Conservation (phyloP, 2,888 invertebrate species). For the Ophonus ardosiacus region DNA sequence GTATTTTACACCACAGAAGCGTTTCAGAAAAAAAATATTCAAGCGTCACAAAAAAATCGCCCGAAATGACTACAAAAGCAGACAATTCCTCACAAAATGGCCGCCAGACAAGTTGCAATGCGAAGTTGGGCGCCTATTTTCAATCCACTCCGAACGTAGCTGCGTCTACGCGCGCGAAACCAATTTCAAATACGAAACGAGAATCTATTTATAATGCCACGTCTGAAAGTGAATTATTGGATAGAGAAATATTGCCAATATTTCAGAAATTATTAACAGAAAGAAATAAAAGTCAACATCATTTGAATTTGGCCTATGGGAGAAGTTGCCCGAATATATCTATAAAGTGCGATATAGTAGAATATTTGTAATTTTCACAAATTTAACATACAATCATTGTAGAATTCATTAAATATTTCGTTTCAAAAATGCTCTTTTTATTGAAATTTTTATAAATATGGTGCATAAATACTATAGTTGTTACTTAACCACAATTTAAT, state of each 20-base stretch:
- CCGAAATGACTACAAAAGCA: conserved; percentile 68
- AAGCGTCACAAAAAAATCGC: neutral
- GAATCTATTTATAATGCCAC: conserved; percentile 83
- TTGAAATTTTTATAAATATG: neutral
- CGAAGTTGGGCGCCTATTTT: conserved; percentile 76
- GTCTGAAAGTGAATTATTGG: conserved; percentile 90
- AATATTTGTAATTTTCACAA: conserved; percentile 77
- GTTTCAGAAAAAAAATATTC: conserved; percentile 72
- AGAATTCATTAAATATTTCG: neutral
- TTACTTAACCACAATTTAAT: no score
- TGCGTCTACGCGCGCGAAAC: conserved; percentile 68
- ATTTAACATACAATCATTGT: neutral
- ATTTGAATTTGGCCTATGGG: conserved; percentile 85
- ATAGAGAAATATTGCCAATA: conserved; percentile 90
- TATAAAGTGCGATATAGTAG: conserved; percentile 96
- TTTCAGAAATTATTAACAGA: conserved; percentile 94
- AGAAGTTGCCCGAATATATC: conserved; percentile 96
- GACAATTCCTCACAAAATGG: conserved; percentile 70
- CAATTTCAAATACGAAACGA: neutral
- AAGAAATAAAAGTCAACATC: conserved; percentile 83
- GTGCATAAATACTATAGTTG: no score
- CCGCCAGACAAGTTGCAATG: conserved; percentile 71
- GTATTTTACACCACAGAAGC: conserved; percentile 73
- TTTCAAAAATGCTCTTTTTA: neutral
- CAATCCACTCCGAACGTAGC: conserved; percentile 79